Evolutionary conservation across 2,113 vertebrate species (phyloP).

Genomic region (Perca fluviatilis): DNA sequence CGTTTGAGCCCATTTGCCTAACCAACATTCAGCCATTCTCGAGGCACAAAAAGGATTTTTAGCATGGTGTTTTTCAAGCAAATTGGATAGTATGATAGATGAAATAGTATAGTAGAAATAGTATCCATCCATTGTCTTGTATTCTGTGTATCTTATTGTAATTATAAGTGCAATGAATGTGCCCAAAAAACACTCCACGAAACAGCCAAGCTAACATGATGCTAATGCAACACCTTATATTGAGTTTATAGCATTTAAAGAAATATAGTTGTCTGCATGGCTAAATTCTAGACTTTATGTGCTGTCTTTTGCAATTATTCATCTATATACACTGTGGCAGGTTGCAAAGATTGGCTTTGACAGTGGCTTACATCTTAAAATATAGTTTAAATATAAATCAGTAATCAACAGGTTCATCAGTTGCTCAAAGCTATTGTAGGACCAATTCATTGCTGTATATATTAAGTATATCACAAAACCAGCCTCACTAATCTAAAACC

Average conservation of each 20-base stretch:
- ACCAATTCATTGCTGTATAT: slow-evolving; percentile 10
- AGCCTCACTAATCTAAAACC: slow-evolving; percentile 1
- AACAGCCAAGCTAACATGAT: background rate
- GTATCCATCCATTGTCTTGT: background rate
- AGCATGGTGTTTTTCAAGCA: slow-evolving; percentile 12
- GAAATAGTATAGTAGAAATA: too few species aligned
- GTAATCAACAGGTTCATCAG: background rate
- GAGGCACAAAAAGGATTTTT: slow-evolving; percentile 20
- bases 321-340: background rate
- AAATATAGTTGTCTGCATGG: background rate
- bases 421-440: background rate
- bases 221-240: background rate
- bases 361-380: slow-evolving; percentile 4
- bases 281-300: background rate
- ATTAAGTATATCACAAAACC: slow-evolving; percentile 19
- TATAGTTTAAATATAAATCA: slow-evolving; percentile 4
- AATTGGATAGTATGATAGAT: background rate
- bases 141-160: background rate
- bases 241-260: background rate
- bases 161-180: slow-evolving; percentile 4
- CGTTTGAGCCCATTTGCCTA: slow-evolving; percentile 43
- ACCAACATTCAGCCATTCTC: slow-evolving; percentile 31
- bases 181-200: background rate
- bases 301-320: background rate
- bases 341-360: background rate